phyloP scores from a whole-genome alignment of 2,113 vertebrate species.

The Aplodontia rufa region DNA sequence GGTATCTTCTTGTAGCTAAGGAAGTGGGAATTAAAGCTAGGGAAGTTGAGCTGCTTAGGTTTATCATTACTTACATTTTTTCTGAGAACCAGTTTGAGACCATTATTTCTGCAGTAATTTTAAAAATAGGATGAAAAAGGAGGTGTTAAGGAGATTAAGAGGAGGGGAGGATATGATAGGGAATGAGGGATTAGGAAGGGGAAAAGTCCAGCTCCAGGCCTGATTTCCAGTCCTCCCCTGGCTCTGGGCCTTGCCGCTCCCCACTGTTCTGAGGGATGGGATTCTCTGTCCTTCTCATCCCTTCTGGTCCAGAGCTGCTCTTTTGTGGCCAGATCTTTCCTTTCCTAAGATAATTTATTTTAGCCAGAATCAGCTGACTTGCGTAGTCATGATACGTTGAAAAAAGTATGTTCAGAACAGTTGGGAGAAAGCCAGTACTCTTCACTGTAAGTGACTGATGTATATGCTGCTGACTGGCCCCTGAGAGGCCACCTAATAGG shows the following conservation, averaged over 20 bases:
- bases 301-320: neutral
- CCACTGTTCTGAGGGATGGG: neutral
- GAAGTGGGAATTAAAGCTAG: neutral
- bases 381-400: neutral
- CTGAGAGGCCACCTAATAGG: neutral
- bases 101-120: neutral
- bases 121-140: neutral
- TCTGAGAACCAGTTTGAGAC: neutral
- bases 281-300: neutral
- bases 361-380: neutral
- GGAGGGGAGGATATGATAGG: neutral
- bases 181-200: neutral
- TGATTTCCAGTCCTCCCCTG: neutral
- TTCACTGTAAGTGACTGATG: neutral
- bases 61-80: neutral
- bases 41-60: neutral
- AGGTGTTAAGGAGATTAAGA: neutral
- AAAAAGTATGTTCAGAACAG: neutral
- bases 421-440: neutral
- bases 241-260: no score
- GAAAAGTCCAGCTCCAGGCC: neutral
- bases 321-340: neutral
- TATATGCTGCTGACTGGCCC: neutral
- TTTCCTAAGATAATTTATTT: neutral
- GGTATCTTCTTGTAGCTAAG: neutral